Percentiles rank a stretch among this genome's conserved stretches.
phyloP scores from a whole-genome alignment of 2,113 vertebrate species.

The Phodopus roborovskii region DNA sequence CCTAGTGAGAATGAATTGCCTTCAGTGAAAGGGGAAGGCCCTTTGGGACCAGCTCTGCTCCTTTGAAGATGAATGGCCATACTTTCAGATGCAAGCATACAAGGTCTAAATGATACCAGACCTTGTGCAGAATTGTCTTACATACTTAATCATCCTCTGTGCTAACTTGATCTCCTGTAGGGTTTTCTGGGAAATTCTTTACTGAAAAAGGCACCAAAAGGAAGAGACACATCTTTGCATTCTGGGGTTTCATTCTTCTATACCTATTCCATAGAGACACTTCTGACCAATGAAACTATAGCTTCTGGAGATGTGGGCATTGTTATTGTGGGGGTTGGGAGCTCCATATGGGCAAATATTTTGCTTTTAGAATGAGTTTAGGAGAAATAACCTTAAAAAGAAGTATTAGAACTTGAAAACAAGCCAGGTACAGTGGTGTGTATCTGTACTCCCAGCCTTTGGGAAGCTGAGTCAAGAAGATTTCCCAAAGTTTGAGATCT shows the following conservation, averaged over 20 bases:
- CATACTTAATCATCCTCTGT: slow-evolving; percentile 15
- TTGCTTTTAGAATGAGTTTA: slow-evolving; percentile 1
- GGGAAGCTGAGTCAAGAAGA: not conserved
- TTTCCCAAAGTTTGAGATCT: not conserved
- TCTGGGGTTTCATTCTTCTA: not conserved
- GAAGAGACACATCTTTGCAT: not conserved
- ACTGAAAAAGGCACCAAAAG: not conserved
- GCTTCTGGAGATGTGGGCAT: not conserved
- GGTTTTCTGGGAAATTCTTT: not conserved
- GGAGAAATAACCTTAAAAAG: not conserved
- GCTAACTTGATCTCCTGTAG: slow-evolving; percentile 19
- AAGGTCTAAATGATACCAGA: slow-evolving; percentile 38
- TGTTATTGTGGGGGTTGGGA: not conserved
- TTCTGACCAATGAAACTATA: not conserved
- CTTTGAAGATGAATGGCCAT: slow-evolving; percentile 58
- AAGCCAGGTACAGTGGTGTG: not conserved
- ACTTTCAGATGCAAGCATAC: slow-evolving; percentile 22
- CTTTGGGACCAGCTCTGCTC: slow-evolving; percentile 41
- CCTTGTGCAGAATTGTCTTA: slow-evolving; percentile 49
- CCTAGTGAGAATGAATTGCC: slow-evolving; percentile 33
- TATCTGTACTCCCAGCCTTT: not conserved
- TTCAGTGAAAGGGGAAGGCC: slow-evolving; percentile 49
- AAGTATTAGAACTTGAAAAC: not conserved
- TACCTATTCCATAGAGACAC: not conserved
- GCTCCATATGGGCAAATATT: not conserved